These are phyloP conservation scores for Nibea coibor DNA, from an alignment of 2,113 vertebrate species.

Conservation along the genomic window DNA sequence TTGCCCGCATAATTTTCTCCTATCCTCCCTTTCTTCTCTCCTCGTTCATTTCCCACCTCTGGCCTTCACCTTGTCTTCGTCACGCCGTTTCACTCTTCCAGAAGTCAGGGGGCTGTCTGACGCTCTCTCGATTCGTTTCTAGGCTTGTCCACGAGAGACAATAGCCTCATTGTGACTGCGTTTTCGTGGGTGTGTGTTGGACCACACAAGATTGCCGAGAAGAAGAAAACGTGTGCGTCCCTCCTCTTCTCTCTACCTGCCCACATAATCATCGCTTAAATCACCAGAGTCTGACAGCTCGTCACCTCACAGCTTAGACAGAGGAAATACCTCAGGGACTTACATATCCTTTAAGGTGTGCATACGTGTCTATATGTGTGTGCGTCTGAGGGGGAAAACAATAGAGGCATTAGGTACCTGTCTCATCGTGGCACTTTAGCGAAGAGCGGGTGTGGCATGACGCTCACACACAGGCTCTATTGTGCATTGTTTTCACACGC, in stretches of 20 bases:
- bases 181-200: conserved; percentile 53
- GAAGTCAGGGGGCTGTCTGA: too few relatives aligned
- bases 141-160: conserved; percentile 56
- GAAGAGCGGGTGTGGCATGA: conserved; percentile 35
- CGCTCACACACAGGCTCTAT: conserved; percentile 59
- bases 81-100: background rate
- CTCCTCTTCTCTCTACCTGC: conserved; percentile 30
- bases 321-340: conserved; percentile 74
- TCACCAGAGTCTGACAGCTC: conserved; percentile 67
- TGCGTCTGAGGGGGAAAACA: conserved; percentile 25
- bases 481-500: conserved; percentile 67
- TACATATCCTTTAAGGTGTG: conserved; percentile 57
- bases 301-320: conserved; percentile 69
- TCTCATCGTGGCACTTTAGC: conserved; percentile 50
- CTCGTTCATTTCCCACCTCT: conserved; percentile 1
- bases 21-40: conserved; percentile 1
- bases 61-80: conserved; percentile 12
- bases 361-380: conserved; percentile 42
- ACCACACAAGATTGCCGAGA: conserved; percentile 69
- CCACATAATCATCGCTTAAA: conserved; percentile 62
- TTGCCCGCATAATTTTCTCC: background rate
- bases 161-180: conserved; percentile 65
- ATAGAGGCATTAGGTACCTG: conserved; percentile 60
- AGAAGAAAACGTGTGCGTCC: conserved; percentile 13
- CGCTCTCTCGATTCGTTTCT: conserved; percentile 16